Evolutionary conservation across 2,888 invertebrate species (phyloP).

Genomic region (Agapostemon virescens): DNA sequence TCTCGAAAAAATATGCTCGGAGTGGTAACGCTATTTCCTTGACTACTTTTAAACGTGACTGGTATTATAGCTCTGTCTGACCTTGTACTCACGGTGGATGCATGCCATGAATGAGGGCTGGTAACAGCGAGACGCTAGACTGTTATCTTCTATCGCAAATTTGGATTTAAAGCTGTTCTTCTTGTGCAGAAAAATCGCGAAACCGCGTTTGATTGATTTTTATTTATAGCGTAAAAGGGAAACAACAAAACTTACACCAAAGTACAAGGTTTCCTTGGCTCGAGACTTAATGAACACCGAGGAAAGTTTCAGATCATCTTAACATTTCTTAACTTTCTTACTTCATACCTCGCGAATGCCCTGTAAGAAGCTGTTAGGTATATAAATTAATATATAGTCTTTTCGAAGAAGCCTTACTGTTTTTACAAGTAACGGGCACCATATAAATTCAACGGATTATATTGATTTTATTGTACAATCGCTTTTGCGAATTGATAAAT

Average conservation of each 20-base stretch:
- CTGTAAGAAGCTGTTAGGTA: no score
- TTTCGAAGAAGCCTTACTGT: no score
- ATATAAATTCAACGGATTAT: no score
- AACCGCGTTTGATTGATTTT: not conserved
- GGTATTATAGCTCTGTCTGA: not conserved
- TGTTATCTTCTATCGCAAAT: not conserved
- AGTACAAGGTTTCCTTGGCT: not conserved
- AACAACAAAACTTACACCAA: not conserved
- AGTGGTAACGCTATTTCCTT: not conserved
- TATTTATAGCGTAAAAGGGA: not conserved
- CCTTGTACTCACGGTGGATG: not conserved
- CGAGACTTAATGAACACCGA: not conserved
- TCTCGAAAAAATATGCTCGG: conserved; percentile 5
- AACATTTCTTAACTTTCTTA: no score
- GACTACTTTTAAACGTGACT: not conserved
- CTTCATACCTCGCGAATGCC: not conserved
- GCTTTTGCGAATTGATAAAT: no score
- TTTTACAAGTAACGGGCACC: no score
- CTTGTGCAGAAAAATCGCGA: not conserved
- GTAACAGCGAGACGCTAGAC: not conserved
- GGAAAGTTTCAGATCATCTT: no score
- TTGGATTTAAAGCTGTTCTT: not conserved
- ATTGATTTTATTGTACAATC: no score
- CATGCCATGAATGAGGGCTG: not conserved
- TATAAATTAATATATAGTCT: no score